phyloP scores from a whole-genome alignment of 2,113 vertebrate species.

The Thymallus thymallus region DNA sequence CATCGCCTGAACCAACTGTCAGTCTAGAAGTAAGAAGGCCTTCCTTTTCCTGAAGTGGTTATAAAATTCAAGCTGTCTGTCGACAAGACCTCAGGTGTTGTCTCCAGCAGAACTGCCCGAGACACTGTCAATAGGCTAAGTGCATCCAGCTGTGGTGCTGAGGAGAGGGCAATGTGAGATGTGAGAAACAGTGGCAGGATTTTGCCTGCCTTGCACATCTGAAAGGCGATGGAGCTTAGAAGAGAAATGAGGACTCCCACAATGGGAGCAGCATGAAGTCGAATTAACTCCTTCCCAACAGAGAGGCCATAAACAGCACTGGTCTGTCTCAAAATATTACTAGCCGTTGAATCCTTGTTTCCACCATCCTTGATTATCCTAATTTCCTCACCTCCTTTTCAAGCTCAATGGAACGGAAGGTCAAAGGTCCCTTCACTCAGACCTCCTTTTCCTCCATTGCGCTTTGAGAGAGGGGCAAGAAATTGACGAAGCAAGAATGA shows the following conservation, averaged over 20 bases:
- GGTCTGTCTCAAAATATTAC: too few species aligned
- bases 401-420: too few species aligned
- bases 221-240: not conserved
- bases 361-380: too few species aligned
- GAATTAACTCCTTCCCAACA: too few species aligned
- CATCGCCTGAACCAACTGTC: not conserved
- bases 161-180: slow-evolving; percentile 25
- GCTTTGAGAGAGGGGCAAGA: too few species aligned
- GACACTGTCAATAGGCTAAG: not conserved
- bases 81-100: slow-evolving; percentile 23
- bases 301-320: too few species aligned
- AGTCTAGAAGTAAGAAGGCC: not conserved
- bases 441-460: too few species aligned
- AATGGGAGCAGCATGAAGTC: too few species aligned
- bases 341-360: too few species aligned
- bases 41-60: not conserved
- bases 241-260: not conserved
- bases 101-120: slow-evolving; percentile 10
- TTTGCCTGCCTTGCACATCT: slow-evolving; percentile 62
- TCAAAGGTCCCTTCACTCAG: too few species aligned
- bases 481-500: too few species aligned
- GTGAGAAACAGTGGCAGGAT: slow-evolving; percentile 49
- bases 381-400: too few species aligned
- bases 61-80: slow-evolving; percentile 14
- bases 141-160: slow-evolving; percentile 28